Evolutionary conservation across 2,888 invertebrate genomes (phyloP).

Genomic region (Schizotus pectinicornis): DNA sequence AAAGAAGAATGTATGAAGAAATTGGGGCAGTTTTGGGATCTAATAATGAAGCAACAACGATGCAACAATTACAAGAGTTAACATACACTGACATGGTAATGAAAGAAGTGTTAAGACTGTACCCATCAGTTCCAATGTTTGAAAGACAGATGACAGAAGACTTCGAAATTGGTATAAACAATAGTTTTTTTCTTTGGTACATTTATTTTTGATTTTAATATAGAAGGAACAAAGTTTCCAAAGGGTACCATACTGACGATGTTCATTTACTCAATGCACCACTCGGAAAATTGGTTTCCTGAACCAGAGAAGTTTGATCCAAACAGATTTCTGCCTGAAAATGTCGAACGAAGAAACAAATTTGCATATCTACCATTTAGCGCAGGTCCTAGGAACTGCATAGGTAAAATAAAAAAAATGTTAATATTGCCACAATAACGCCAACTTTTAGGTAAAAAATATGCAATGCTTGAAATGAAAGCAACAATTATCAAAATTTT

Average conservation of each 20-base stretch:
- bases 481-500: constrained; percentile 49
- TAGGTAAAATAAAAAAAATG: constrained; percentile 40
- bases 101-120: constrained; percentile 62
- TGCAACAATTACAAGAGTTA: constrained; percentile 41
- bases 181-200: neutral
- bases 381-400: constrained; percentile 58
- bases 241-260: constrained; percentile 5
- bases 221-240: constrained; percentile 16
- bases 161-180: constrained; percentile 17
- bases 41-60: constrained; percentile 33
- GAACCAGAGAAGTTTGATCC: constrained; percentile 35
- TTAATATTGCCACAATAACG: neutral
- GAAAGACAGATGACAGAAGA: constrained; percentile 58
- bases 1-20: constrained; percentile 43
- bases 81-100: constrained; percentile 63
- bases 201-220: constrained; percentile 6
- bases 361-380: constrained; percentile 58
- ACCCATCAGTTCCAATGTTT: constrained; percentile 60
- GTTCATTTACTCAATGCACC: constrained; percentile 24
- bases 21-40: constrained; percentile 29
- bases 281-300: constrained; percentile 21
- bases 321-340: constrained; percentile 30
- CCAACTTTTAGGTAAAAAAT: constrained; percentile 52
- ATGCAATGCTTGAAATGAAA: constrained; percentile 56
- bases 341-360: constrained; percentile 40